Evolutionary conservation across 1,140 invertebrate genomes (phyloP), one percentile per base, ranked within the genome.

Genomic region (Drosophila pandora): DNA sequence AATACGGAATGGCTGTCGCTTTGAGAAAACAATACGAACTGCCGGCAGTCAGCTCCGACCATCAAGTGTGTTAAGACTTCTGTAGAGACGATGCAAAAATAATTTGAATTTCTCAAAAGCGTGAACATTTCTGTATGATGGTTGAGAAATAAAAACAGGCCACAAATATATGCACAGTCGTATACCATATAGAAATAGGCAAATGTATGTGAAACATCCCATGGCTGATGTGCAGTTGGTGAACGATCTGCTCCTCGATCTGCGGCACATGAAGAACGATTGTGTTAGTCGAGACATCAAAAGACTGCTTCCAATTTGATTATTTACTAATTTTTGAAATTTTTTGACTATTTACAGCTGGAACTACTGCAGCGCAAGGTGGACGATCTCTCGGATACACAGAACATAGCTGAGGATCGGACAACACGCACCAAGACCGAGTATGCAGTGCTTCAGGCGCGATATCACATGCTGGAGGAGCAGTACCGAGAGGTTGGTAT

Each of bases 391-490:
- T 96, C 95, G 7, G 97, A 98, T 88, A 97, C 95, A 64, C 97
- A 96, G 90, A 95, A 93, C 76, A 95, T 94, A 69, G 95, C 95
- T 7, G 97, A 98, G 91, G 97, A 98, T 91, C 94, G 96, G 53
- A 98, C 97, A 82, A 95, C 95, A 3, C 93, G 96, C 67, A 96
- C 95, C 41, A 98, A 97, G 87, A 96, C 97, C 54, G 97, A 98
- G 92, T 98, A 98, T 94, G 96, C 96, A 0, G 96, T 96, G 41
- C 93, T 98, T 12, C 96, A 97, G 84, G 96, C 96, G 2, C 94
- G 97, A 83, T 95, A 98, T 75, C 95, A 97, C 80, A 97, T 97
- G 94, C 93, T 98, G 59, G 98, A 99, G 90, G 98, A 98, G 92
- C 96, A 98, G 84, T 94, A 97, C 12, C 94, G 97, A 80, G 97